These are phyloP conservation scores for Drosophila ezoana DNA, from an alignment of 2,888 invertebrate genomes.

Conservation along the genomic window DNA sequence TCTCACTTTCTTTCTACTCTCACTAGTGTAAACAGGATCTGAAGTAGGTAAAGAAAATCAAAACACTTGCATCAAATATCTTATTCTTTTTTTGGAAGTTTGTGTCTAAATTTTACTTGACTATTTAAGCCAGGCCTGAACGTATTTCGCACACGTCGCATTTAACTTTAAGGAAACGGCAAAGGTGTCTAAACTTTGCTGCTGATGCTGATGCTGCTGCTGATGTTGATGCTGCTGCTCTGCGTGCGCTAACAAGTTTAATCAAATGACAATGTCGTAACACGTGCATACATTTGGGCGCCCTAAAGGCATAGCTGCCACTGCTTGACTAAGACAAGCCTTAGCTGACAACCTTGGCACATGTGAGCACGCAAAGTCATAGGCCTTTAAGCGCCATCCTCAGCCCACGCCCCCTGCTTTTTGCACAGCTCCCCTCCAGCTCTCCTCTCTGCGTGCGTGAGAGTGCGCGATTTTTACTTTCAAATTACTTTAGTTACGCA, in stretches of 20 bases:
- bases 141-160: conserved; percentile 36
- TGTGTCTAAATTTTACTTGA: conserved; percentile 25
- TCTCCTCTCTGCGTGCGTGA: conserved; percentile 22
- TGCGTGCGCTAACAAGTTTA: conserved; percentile 75
- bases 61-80: too few species aligned
- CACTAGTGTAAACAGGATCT: too few species aligned
- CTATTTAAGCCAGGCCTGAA: conserved; percentile 17
- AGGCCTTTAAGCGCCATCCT: conserved; percentile 10
- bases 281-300: conserved; percentile 72
- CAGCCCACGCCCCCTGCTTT: too few species aligned
- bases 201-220: conserved; percentile 11
- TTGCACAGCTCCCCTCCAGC: not conserved
- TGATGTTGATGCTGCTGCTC: conserved; percentile 15
- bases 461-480: conserved; percentile 61
- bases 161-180: conserved; percentile 50
- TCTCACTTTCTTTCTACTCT: too few species aligned
- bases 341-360: conserved; percentile 38
- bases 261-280: conserved; percentile 78
- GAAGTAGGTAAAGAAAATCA: conserved; percentile 1
- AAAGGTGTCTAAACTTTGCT: conserved; percentile 46
- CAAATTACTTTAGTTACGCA: conserved; percentile 79
- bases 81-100: conserved; percentile 2
- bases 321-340: conserved; percentile 33
- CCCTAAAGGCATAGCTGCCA: conserved; percentile 31
- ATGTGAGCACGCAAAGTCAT: conserved; percentile 60